A percentile compares a stretch with the other conserved stretches of the same genome.
These are phyloP conservation scores for Xanthorhoe designata DNA, from an alignment of 2,888 invertebrate genomes.

Conservation along the genomic window DNA sequence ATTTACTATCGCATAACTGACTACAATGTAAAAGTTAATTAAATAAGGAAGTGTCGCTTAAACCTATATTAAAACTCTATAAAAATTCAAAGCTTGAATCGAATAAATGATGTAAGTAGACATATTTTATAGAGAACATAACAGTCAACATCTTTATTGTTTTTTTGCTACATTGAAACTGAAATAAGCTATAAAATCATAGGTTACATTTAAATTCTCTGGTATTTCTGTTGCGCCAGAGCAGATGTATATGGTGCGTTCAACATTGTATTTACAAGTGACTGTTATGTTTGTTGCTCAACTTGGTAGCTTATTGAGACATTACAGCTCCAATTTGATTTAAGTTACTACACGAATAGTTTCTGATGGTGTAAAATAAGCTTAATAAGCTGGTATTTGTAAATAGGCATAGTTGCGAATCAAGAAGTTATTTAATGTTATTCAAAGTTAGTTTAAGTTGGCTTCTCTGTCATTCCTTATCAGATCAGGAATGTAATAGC, in stretches of 20 bases:
- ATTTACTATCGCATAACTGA: too few relatives aligned
- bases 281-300: constrained; percentile 2
- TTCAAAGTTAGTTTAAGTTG: too few relatives aligned
- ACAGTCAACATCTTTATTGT: too few relatives aligned
- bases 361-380: constrained; percentile 4
- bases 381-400: neutral
- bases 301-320: constrained; percentile 16
- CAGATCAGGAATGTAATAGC: too few relatives aligned
- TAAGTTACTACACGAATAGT: neutral
- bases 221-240: neutral
- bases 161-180: neutral
- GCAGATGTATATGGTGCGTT: neutral
- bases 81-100: too few relatives aligned
- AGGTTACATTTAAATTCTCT: neutral
- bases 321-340: constrained; percentile 9
- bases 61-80: too few relatives aligned
- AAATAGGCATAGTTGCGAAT: neutral
- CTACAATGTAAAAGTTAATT: too few relatives aligned
- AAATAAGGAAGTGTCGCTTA: too few relatives aligned
- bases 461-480: too few relatives aligned
- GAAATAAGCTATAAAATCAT: neutral
- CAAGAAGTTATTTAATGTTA: neutral
- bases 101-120: too few relatives aligned
- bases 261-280: constrained; percentile 11
- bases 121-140: too few relatives aligned